A percentile compares a stretch with the other conserved stretches of the same genome.
Evolutionary conservation across 2,888 invertebrate species (phyloP).

Genomic region (Pseudeuparius sepicola): DNA sequence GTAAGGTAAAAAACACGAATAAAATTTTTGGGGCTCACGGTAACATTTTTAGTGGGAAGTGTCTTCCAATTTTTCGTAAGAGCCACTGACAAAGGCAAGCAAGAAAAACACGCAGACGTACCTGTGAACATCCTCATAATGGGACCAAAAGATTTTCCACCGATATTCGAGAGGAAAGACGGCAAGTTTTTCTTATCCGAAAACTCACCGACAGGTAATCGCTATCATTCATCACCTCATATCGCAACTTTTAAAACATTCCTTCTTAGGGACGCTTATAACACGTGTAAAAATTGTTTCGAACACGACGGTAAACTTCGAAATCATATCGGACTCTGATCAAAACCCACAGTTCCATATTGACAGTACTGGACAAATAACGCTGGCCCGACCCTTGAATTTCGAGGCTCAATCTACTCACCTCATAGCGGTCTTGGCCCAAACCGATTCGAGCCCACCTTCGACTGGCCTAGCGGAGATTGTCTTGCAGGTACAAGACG

Average conservation of each 20-base stretch:
- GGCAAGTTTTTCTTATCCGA: slow-evolving; percentile 75
- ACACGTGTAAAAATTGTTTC: slow-evolving; percentile 58
- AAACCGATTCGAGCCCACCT: slow-evolving; percentile 62
- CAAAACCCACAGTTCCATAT: slow-evolving; percentile 59
- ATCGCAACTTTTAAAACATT: slow-evolving; percentile 5
- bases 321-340: slow-evolving; percentile 51
- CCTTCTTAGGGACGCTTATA: slow-evolving; percentile 49
- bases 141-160: slow-evolving; percentile 57
- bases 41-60: slow-evolving; percentile 59
- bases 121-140: slow-evolving; percentile 74
- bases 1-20: slow-evolving; percentile 27
- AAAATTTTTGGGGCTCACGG: too few species aligned
- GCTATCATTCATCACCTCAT: neutral
- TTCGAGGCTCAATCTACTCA: slow-evolving; percentile 63
- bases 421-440: slow-evolving; percentile 59
- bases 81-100: slow-evolving; percentile 71
- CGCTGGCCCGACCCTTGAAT: slow-evolving; percentile 63
- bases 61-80: slow-evolving; percentile 82
- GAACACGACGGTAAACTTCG: slow-evolving; percentile 50
- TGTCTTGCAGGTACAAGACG: slow-evolving; percentile 72
- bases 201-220: slow-evolving; percentile 52
- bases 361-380: slow-evolving; percentile 63
- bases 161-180: slow-evolving; percentile 62
- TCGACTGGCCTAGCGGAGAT: slow-evolving; percentile 62
- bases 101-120: slow-evolving; percentile 68